Evolutionary conservation across 1,140 invertebrate species (phyloP).

Genomic region (Cherax destructor): DNA sequence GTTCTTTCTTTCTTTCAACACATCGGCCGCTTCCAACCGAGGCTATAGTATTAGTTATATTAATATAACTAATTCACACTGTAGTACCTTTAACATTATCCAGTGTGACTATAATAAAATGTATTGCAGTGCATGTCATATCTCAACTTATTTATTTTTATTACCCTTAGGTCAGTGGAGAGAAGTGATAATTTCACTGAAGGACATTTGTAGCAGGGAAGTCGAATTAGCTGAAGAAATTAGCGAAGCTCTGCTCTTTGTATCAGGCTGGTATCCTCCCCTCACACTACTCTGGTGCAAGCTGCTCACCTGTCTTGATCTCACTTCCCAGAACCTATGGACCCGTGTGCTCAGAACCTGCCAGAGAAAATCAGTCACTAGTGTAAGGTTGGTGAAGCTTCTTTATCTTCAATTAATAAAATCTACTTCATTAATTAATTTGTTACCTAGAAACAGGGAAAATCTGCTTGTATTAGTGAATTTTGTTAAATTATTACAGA

Average conservation of each 20-base stretch:
- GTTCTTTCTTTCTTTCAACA: too few species aligned
- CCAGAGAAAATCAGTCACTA: conserved; percentile 74
- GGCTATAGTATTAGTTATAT: too few species aligned
- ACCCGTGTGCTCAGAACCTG: conserved; percentile 77
- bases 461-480: too few species aligned
- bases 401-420: too few species aligned
- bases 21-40: too few species aligned
- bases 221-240: conserved; percentile 74
- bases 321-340: conserved; percentile 81
- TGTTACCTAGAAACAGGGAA: too few species aligned
- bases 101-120: too few species aligned
- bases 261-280: conserved; percentile 78
- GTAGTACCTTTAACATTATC: too few species aligned
- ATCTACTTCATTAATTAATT: too few species aligned
- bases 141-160: neutral
- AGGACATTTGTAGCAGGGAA: conserved; percentile 56
- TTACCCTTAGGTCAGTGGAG: conserved; percentile 51
- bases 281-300: conserved; percentile 84
- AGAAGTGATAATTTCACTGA: conserved; percentile 53
- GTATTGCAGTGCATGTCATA: too few species aligned
- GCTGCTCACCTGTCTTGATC: conserved; percentile 82
- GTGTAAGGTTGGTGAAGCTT: conserved; percentile 44
- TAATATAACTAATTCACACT: too few species aligned
- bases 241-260: conserved; percentile 79
- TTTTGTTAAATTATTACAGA: too few species aligned